Evolutionary conservation across 2,797 vertebrate genomes (phyloP).

Genomic region (Melanotaenia maccullochi): DNA sequence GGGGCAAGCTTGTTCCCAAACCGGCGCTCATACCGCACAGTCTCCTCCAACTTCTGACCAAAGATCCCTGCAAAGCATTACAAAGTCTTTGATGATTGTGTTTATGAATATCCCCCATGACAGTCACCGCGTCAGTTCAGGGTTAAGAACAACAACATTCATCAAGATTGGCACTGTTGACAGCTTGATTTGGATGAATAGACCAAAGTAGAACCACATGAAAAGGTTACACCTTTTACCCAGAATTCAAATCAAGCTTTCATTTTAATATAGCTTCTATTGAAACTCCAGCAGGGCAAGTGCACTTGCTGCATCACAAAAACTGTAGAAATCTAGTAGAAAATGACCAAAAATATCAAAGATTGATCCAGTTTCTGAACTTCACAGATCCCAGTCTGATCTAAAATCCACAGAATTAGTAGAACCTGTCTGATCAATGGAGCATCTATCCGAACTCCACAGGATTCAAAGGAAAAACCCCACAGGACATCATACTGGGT

Average conservation of each 20-base stretch:
- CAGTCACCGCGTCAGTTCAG: too few relatives aligned
- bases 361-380: neutral
- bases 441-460: neutral
- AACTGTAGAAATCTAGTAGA: neutral
- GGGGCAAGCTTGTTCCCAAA: slow-evolving; percentile 93
- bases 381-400: neutral
- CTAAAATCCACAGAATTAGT: neutral
- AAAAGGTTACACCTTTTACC: too few relatives aligned
- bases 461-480: neutral
- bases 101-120: too few relatives aligned
- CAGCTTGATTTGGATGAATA: too few relatives aligned
- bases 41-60: slow-evolving; percentile 98
- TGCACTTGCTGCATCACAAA: neutral
- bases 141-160: too few relatives aligned
- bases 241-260: too few relatives aligned
- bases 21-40: slow-evolving; percentile 92
- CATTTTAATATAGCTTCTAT: too few relatives aligned
- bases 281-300: neutral
- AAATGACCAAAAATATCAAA: neutral
- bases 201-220: too few relatives aligned
- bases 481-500: neutral
- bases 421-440: neutral
- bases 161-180: too few relatives aligned
- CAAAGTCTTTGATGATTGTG: neutral
- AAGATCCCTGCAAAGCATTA: slow-evolving; percentile 89